Conservation (phyloP, 2,797 vertebrate genomes). For the Enteromius afrohamiltoni region DNA sequence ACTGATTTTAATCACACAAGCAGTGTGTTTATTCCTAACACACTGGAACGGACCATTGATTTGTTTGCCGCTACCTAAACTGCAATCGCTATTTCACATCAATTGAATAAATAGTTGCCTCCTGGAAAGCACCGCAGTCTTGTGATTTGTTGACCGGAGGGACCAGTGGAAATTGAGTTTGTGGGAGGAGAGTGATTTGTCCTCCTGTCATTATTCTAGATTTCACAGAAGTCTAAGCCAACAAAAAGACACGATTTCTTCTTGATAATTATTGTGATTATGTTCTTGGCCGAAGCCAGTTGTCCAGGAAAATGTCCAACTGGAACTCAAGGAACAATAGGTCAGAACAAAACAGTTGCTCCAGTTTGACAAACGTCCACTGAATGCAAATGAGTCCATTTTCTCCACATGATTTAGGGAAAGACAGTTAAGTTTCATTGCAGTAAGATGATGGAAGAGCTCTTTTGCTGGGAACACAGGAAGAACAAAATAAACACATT, state of each 20-base stretch:
- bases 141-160: conserved; percentile 45
- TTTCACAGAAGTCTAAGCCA: conserved; percentile 48
- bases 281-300: conserved; percentile 50
- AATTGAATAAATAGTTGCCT: conserved; percentile 63
- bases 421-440: conserved; percentile 24
- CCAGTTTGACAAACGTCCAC: conserved; percentile 26
- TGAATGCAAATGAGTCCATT: conserved; percentile 39
- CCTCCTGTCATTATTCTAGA: conserved; percentile 31
- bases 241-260: conserved; percentile 57
- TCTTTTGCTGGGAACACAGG: conserved; percentile 14
- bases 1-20: conserved; percentile 44
- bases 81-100: conserved; percentile 48
- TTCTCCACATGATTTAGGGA: conserved; percentile 13
- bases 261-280: conserved; percentile 60
- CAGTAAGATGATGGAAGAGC: background rate
- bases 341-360: conserved; percentile 54
- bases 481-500: conserved; percentile 17
- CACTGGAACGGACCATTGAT: conserved; percentile 51
- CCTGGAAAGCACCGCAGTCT: conserved; percentile 47
- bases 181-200: conserved; percentile 42
- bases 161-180: conserved; percentile 47
- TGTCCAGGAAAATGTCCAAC: conserved; percentile 57
- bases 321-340: conserved; percentile 40
- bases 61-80: conserved; percentile 58
- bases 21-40: conserved; percentile 43